phyloP scores from a whole-genome alignment of 1,140 invertebrate species.

The Leucophenga varia region DNA sequence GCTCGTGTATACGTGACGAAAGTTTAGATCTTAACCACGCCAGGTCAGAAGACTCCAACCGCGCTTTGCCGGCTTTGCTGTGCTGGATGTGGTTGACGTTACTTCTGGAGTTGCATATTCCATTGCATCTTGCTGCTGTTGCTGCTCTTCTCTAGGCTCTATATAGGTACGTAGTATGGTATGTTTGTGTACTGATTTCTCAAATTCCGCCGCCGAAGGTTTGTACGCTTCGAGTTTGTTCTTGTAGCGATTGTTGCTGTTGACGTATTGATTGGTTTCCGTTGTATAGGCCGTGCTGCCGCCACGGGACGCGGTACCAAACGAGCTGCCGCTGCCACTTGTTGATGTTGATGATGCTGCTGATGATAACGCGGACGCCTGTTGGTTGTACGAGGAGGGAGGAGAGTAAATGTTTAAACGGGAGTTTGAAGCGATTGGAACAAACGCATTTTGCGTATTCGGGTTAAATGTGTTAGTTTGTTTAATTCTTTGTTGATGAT shows the following conservation, averaged over 20 bases:
- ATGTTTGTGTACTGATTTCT: constrained; percentile 50
- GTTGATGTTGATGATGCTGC: constrained; percentile 13
- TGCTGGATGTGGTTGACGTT: constrained; percentile 6
- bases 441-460: constrained; percentile 14
- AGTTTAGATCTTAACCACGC: constrained; percentile 30
- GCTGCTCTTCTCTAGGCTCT: constrained; percentile 21
- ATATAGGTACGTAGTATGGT: constrained; percentile 50
- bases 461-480: constrained; percentile 48
- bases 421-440: constrained; percentile 30
- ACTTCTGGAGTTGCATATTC: constrained; percentile 6
- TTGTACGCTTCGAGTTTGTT: constrained; percentile 48
- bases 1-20: too few relatives aligned
- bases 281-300: constrained; percentile 41
- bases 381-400: constrained; percentile 29
- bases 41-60: constrained; percentile 50
- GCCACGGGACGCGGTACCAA: constrained; percentile 27
- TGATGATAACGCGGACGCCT: constrained; percentile 29
- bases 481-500: constrained; percentile 31
- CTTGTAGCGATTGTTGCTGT: constrained; percentile 30
- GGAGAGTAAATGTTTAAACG: constrained; percentile 16
- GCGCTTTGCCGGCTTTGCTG: constrained; percentile 26
- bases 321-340: constrained; percentile 29
- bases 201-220: constrained; percentile 41
- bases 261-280: constrained; percentile 26
- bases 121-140: constrained; percentile 18